Percentiles rank a stretch among this genome's conserved stretches.
Evolutionary conservation across 2,113 vertebrate species (phyloP).

Genomic region (Passerina amoena): DNA sequence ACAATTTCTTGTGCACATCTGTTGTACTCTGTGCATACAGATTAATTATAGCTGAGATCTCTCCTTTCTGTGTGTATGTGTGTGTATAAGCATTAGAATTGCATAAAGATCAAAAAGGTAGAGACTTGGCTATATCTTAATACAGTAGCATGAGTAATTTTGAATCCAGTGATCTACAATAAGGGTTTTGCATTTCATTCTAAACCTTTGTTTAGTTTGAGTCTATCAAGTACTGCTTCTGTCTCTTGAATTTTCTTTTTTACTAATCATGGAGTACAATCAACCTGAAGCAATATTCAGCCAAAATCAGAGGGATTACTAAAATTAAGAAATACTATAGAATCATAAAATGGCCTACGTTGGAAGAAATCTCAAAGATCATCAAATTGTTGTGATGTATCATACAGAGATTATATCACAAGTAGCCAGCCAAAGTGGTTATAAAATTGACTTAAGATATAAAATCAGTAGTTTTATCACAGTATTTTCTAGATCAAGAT

Average conservation of each 20-base stretch:
- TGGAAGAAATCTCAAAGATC: background rate
- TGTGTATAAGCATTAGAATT: background rate
- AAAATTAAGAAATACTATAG: background rate
- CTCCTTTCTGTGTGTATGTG: background rate
- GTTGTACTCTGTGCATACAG: background rate
- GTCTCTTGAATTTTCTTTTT: background rate
- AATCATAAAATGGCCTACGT: background rate
- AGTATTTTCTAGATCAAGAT: background rate
- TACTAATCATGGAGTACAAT: background rate
- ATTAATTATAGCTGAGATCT: background rate
- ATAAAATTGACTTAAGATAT: background rate
- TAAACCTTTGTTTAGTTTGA: background rate
- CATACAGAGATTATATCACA: background rate
- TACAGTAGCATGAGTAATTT: background rate
- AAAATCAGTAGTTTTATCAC: background rate
- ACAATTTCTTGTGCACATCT: background rate
- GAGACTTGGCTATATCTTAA: background rate
- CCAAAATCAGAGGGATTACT: background rate
- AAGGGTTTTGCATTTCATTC: background rate
- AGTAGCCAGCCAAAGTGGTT: background rate
- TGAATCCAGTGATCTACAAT: background rate
- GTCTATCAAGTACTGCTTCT: background rate
- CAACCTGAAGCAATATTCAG: background rate
- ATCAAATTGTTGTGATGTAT: background rate
- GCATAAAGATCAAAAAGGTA: background rate